A percentile compares a stretch with the other conserved stretches of the same genome.
These are phyloP conservation scores for Eremophila alpestris DNA, from an alignment of 2,797 vertebrate species.

Conservation along the genomic window DNA sequence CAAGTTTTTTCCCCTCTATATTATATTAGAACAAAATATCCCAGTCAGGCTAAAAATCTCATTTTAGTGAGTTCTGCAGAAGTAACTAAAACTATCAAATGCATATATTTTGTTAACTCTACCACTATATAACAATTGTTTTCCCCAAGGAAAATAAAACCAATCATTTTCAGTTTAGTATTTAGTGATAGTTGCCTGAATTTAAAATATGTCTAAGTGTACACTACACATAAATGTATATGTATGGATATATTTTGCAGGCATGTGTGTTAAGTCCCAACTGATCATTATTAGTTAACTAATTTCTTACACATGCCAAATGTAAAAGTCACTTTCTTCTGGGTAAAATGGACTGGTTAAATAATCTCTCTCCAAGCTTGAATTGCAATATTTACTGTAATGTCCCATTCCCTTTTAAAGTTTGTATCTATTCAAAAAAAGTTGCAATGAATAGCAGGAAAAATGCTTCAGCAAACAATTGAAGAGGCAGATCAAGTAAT, in stretches of 20 bases:
- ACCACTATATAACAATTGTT: not conserved
- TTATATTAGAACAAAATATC: not conserved
- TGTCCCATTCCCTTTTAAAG: not conserved
- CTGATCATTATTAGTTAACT: not conserved
- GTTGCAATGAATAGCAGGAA: not conserved
- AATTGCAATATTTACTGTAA: not conserved
- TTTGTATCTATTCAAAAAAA: not conserved
- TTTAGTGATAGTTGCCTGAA: not conserved
- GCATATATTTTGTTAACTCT: not conserved
- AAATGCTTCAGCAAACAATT: not conserved
- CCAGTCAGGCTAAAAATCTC: not conserved
- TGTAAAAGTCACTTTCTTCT: not conserved
- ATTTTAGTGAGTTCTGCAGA: not conserved
- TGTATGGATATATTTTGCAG: not conserved
- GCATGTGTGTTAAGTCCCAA: not conserved
- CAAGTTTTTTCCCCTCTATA: not conserved
- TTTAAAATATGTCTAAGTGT: not conserved
- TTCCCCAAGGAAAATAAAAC: not conserved
- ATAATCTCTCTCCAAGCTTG: not conserved
- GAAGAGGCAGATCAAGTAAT: not conserved
- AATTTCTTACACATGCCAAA: not conserved
- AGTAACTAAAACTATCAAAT: not conserved
- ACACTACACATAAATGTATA: not conserved
- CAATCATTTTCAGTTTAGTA: not conserved
- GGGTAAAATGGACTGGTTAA: not conserved